Conservation (phyloP, 64 coral and sea anemone species). For the Pocillopora damicornis region DNA sequence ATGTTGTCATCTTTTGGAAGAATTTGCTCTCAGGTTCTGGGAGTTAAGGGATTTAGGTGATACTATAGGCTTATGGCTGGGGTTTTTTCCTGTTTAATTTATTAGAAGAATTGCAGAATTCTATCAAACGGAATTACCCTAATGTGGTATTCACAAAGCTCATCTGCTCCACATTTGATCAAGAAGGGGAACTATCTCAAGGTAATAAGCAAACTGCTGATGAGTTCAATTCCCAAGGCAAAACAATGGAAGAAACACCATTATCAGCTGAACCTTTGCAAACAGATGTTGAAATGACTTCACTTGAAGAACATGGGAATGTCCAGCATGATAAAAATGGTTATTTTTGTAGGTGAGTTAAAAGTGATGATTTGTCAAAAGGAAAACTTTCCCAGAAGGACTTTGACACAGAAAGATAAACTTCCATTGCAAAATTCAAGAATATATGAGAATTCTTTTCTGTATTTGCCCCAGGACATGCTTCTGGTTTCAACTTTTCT, state of each 20-base stretch:
- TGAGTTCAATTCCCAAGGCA: neutral
- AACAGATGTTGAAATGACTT: neutral
- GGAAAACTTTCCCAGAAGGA: no score
- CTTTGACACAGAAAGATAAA: neutral
- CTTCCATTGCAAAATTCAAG: no score
- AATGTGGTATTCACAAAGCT: conserved; percentile 33
- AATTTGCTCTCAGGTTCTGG: no score
- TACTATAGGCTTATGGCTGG: neutral
- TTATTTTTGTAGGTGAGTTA: conserved; percentile 25
- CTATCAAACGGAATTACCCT: conserved; percentile 12
- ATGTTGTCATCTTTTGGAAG: no score
- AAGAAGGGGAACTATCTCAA: neutral
- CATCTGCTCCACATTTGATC: neutral
- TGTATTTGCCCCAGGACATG: no score
- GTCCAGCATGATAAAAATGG: neutral
- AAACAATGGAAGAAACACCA: neutral
- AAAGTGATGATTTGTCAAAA: neutral
- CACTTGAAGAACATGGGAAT: neutral
- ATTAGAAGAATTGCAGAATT: neutral
- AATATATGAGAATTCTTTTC: no score
- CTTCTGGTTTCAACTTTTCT: no score
- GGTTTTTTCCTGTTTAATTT: neutral
- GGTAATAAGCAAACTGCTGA: neutral
- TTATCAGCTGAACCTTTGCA: neutral
- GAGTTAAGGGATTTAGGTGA: neutral